Evolutionary conservation across 1,140 invertebrate genomes (phyloP), one percentile per base, ranked within the genome.

Genomic region (Dendroctonus valens): DNA sequence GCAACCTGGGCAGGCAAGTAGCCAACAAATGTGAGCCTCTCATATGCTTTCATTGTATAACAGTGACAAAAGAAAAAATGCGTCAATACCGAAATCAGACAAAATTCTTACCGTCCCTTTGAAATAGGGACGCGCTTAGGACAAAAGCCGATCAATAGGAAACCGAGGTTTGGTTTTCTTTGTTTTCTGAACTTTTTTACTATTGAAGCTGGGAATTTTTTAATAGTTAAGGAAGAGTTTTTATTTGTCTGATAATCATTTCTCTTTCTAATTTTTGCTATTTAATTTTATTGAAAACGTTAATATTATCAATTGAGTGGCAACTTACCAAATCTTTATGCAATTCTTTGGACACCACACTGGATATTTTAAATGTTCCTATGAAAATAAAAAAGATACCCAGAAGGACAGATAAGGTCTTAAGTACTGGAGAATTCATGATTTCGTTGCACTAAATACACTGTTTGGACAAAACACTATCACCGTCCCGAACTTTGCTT

Each of bases 321-420:
- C 49, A 42, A 83, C 88, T 88, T 81, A 97, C 96, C 89, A 98
- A 87, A 84, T 98, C 95, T 85, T 94, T 96, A 80, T 98, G 94
- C 58, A 98, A 86, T 79, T 98, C 95, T 82, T 93, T 93, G 74
- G 92, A 97, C 62, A 98, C 88, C 69, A 89, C 85, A 67, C 93
- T 93, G 64, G 94, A 92, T 55, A 97, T 81, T 83, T 97, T 97
- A 73, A 97, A 90, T 15, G 89, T 89, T 51, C 95, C 95, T 65
- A 97, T 91, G 79, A 97, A 96, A 72, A 98, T 87, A 79, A 98
- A 98, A 82, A 98, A 98, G 69, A 98, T 84, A 57, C 96, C 96
- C 71, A 97, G 81, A 40, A 97, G 86, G 67, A 98, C 81, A 8
- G 94, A 96, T 61, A 98, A 83, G 39, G 52, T 58, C 40, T 58